Conservation (phyloP, 1,140 invertebrate species). For the Drosophila malerkotliana region DNA sequence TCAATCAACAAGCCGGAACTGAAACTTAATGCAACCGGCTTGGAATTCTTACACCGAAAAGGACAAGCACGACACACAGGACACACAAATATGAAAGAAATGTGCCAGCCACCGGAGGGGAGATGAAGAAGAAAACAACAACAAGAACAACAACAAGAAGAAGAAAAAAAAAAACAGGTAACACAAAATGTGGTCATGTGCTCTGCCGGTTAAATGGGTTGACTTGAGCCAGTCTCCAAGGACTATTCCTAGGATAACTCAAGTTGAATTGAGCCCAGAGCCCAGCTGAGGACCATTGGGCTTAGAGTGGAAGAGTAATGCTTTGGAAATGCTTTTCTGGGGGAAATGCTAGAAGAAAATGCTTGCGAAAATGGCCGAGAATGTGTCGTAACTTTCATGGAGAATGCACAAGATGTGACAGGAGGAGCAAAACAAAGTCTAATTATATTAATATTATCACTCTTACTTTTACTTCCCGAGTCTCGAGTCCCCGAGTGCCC, state of each 20-base stretch:
- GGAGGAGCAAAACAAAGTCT: constrained; percentile 24
- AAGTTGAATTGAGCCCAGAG: constrained; percentile 12
- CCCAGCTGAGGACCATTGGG: neutral
- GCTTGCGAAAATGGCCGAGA: neutral
- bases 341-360: no score
- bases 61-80: neutral
- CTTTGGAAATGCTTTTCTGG: neutral
- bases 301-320: neutral
- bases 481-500: neutral
- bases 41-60: constrained; percentile 26
- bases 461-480: constrained; percentile 39
- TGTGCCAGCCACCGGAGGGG: neutral
- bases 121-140: no score
- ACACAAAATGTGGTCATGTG: constrained; percentile 33
- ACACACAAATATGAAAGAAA: constrained; percentile 24
- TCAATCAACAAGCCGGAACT: constrained; percentile 78
- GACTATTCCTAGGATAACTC: constrained; percentile 48
- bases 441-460: constrained; percentile 51
- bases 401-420: constrained; percentile 37
- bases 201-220: constrained; percentile 46
- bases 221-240: constrained; percentile 50
- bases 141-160: no score
- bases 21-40: constrained; percentile 70
- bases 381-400: constrained; percentile 44
- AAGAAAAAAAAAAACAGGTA: neutral